Evolutionary conservation across 1,140 invertebrate species (phyloP).

Genomic region (Nilaparvata lugens): DNA sequence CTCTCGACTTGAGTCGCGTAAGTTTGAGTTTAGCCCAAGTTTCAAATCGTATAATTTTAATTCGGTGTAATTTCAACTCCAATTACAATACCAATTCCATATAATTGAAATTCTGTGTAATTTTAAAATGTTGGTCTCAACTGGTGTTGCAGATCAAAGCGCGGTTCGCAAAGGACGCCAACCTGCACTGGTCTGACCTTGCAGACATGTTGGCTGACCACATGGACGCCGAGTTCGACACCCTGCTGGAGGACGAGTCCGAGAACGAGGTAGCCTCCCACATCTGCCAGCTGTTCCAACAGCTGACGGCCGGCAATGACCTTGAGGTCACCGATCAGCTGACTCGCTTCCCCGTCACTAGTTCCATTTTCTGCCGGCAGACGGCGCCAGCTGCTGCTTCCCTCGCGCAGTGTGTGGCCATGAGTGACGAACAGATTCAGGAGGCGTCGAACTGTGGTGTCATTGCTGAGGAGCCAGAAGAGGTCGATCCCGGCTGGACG

Average conservation of each 20-base stretch:
- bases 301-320: not conserved
- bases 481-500: not conserved
- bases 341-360: not conserved
- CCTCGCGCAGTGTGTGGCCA: not conserved
- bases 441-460: not conserved
- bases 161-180: conserved; percentile 18
- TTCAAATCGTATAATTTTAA: too few relatives aligned
- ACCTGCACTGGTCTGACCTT: conserved; percentile 43
- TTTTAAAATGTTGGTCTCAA: too few relatives aligned
- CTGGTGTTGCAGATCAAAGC: too few relatives aligned
- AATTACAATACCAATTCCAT: too few relatives aligned
- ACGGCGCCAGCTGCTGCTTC: not conserved
- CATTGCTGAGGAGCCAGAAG: not conserved
- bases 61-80: too few relatives aligned
- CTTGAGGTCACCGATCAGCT: not conserved
- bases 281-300: conserved; percentile 7
- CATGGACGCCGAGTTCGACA: conserved; percentile 55
- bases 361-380: not conserved
- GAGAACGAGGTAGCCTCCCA: conserved; percentile 2
- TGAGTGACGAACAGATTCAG: not conserved
- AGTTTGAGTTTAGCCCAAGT: too few relatives aligned
- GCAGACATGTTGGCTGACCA: conserved; percentile 49
- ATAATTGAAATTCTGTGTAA: too few relatives aligned
- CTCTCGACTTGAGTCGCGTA: too few relatives aligned
- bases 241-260: conserved; percentile 51